phyloP scores from a whole-genome alignment of 2,797 vertebrate species.

The Siniperca undulata region DNA sequence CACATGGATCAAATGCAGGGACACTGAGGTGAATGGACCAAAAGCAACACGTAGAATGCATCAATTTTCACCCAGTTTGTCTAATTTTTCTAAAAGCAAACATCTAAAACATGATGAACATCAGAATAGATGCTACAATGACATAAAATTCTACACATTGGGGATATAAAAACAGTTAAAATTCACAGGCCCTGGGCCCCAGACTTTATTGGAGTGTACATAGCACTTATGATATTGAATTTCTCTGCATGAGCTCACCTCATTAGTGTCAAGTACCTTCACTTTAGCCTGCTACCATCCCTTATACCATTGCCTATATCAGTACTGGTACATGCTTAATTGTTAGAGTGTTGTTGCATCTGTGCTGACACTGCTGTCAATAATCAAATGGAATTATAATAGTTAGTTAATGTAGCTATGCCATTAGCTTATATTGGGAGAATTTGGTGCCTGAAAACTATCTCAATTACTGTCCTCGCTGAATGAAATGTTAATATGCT shows the following conservation, averaged over 20 bases:
- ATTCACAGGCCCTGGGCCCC: background rate
- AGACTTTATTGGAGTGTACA: background rate
- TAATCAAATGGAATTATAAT: constrained; percentile 20
- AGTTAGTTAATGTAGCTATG: background rate
- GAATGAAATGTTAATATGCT: background rate
- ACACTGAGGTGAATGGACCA: background rate
- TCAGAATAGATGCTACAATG: background rate
- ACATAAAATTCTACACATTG: background rate
- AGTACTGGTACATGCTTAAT: background rate
- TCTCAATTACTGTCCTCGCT: background rate
- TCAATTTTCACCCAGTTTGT: background rate
- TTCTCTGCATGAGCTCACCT: constrained; percentile 41
- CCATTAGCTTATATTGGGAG: background rate
- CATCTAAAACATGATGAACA: background rate
- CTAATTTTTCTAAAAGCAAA: background rate
- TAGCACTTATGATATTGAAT: constrained; percentile 46
- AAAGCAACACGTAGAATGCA: background rate
- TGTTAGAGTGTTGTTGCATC: constrained; percentile 16
- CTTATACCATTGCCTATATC: background rate
- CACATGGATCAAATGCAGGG: background rate
- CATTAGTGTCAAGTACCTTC: constrained; percentile 36
- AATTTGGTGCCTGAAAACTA: background rate
- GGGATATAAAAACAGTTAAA: background rate
- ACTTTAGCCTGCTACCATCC: background rate
- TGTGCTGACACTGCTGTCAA: constrained; percentile 2